Percentiles rank a stretch among this genome's conserved stretches.
These are phyloP conservation scores for Ostrea edulis DNA, from an alignment of 1,140 invertebrate species.

Conservation along the genomic window DNA sequence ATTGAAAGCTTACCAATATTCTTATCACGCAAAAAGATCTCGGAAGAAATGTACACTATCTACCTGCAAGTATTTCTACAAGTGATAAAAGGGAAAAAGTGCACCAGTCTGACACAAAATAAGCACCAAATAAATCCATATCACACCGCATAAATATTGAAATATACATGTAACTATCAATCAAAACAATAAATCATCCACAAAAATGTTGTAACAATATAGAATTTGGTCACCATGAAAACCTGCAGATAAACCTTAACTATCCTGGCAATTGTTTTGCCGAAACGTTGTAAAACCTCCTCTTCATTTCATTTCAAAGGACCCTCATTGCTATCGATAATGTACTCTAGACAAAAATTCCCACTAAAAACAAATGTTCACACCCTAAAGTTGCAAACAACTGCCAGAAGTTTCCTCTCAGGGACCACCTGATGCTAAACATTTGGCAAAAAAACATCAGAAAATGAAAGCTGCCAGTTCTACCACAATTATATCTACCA, in stretches of 20 bases:
- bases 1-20: neutral
- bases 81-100: neutral
- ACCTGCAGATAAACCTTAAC: neutral
- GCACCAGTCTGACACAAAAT: neutral
- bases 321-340: neutral
- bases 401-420: neutral
- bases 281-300: neutral
- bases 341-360: neutral
- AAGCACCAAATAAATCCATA: neutral
- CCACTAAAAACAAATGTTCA: neutral
- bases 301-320: neutral
- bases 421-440: neutral
- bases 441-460: neutral
- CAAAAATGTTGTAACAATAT: conserved; percentile 2
- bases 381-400: neutral
- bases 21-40: neutral
- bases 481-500: neutral
- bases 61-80: neutral
- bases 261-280: neutral
- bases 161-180: neutral
- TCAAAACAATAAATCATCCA: neutral
- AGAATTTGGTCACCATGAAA: conserved; percentile 9
- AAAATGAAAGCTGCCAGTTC: conserved; percentile 9
- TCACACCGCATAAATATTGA: conserved; percentile 20
- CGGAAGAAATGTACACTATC: neutral